phyloP scores from a whole-genome alignment of 1,140 invertebrate genomes.

The Calephelis virginiensis region DNA sequence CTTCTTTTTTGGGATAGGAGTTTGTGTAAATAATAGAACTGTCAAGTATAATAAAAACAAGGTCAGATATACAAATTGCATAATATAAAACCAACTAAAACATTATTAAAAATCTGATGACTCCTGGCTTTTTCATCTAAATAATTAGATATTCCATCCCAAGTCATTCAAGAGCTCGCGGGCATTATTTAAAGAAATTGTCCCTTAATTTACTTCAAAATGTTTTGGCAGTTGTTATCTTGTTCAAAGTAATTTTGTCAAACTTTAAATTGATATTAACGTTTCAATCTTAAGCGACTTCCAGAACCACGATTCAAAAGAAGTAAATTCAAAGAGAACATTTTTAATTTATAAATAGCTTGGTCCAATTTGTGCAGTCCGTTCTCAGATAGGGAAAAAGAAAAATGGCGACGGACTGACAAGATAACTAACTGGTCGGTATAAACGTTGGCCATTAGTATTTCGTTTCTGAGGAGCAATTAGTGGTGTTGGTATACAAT shows the following conservation, averaged over 20 bases:
- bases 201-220: background rate
- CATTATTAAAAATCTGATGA: too few species aligned
- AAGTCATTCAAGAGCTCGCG: background rate
- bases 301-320: background rate
- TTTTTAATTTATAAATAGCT: constrained; percentile 15
- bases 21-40: too few species aligned
- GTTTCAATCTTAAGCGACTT: constrained; percentile 2
- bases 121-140: too few species aligned
- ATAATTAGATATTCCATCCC: background rate
- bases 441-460: constrained; percentile 13
- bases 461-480: constrained; percentile 16
- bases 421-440: constrained; percentile 12
- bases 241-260: background rate
- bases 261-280: constrained; percentile 14
- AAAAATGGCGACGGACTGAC: constrained; percentile 15
- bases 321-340: background rate
- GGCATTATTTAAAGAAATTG: constrained; percentile 1
- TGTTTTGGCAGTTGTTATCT: background rate
- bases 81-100: too few species aligned
- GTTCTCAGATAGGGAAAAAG: constrained; percentile 9
- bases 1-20: too few species aligned
- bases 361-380: constrained; percentile 14
- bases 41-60: too few species aligned
- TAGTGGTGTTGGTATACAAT: constrained; percentile 15
- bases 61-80: too few species aligned